Evolutionary conservation across 2,113 vertebrate species (phyloP), one percentile per base, ranked within the genome.

Genomic region (Rhizomys pruinosus): DNA sequence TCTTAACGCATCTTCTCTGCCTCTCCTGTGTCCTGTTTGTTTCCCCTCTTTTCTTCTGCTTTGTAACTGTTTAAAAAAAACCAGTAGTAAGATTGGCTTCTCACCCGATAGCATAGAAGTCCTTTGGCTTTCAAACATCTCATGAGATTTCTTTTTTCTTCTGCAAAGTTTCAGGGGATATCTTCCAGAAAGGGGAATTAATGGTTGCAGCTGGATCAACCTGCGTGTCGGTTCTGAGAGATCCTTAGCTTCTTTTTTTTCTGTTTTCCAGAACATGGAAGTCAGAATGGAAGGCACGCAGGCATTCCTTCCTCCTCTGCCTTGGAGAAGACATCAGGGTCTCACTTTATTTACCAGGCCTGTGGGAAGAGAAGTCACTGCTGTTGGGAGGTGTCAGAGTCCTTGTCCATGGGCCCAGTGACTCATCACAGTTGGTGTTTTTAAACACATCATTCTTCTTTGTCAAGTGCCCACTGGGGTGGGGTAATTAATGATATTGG

Each of bases 401-500:
- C 84, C 92, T 81, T 84, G 91, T 89, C 86, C 63, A 69, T 6
- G 39, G 5, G 39, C 89, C 94, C 59, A 59, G 87, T 97, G 91
- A 96, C 64, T 97, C 94, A 95, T 44, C 86, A 91, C 68, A 52
- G 81, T 90, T 16, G 37, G 93, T 22, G 81, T 94, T 96, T 97
- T 88, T 94, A 89, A 97, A 95, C 91, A 81, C 87, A 95, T 93
- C 88, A 47, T 85, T 52, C 82, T 52, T 4, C 0, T 71, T 96
- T 94, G 89, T 88, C 95, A 32, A 7, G 1, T 96, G 68, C 92
- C 97, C 93, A 81, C 95, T 96, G 42, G 88, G 71, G 88, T 0
- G 80, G 92, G 91, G 55, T 96, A 68, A 92, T 94, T 97, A 87
- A 86, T 92, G 91, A 76, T 97, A 89, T 74, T 92, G 94, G 91